These are phyloP conservation scores for Andrena chrysosceles DNA, from an alignment of 2,888 invertebrate genomes.

Conservation along the genomic window DNA sequence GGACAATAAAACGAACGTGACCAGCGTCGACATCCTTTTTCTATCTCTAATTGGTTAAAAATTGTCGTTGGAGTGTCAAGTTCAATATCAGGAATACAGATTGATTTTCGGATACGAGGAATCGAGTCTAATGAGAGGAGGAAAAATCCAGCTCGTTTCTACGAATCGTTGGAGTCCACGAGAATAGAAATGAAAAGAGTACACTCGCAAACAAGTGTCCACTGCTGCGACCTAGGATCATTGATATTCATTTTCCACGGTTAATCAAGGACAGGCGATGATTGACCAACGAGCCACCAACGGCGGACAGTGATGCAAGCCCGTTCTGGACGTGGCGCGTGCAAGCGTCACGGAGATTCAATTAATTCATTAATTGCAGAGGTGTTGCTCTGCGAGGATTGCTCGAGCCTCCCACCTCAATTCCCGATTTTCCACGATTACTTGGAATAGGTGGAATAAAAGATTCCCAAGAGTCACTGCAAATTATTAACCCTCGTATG, in stretches of 20 bases:
- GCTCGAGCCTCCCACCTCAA: background rate
- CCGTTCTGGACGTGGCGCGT: background rate
- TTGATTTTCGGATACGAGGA: no score
- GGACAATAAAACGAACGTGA: conserved; percentile 39
- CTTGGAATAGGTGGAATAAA: no score
- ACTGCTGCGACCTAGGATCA: background rate
- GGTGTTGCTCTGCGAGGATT: background rate
- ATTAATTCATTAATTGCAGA: background rate
- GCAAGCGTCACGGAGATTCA: background rate
- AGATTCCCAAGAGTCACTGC: no score
- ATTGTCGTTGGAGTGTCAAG: no score
- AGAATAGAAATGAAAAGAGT: background rate
- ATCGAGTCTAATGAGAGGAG: no score
- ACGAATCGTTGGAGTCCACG: background rate
- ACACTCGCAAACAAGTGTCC: background rate
- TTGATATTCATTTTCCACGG: conserved; percentile 40
- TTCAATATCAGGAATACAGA: no score
- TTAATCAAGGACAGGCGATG: conserved; percentile 37
- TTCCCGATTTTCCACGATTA: background rate
- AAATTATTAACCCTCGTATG: no score
- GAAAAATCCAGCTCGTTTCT: no score
- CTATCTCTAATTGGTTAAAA: background rate
- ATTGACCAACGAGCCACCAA: conserved; percentile 38
- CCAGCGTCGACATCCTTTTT: conserved; percentile 18
- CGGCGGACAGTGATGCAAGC: conserved; percentile 29